Evolutionary conservation across 1,140 invertebrate species (phyloP), one percentile per base, ranked within the genome.

Genomic region (Pteromalus puparum): DNA sequence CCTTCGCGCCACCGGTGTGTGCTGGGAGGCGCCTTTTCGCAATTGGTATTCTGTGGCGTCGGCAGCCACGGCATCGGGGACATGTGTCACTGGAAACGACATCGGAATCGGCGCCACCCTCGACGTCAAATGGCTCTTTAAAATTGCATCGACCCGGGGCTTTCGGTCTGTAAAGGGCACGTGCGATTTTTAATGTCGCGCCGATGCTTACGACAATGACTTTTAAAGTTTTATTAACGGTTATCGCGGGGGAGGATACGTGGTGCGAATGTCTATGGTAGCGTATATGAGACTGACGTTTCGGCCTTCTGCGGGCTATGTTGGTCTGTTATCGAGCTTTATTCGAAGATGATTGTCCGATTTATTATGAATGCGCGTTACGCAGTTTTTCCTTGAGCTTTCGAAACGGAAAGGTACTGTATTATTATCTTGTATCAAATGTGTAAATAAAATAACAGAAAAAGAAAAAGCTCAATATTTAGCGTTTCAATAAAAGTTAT

Each of bases 151-250:
- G 90, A 86, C 78, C 83, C 38, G 13, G 34, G 2, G 21, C 18
- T 26, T 18, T 70, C 13, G 46, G 24, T 61, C 89, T 90, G 91
- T 92, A 92, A 92, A 89, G 84, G 90, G 88, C 92, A 93, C 92
- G 92, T 93, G 92, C 85, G 92, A 89, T 91, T 90, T 93, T 92
- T 92, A 93, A 93, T 92, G 92, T 93, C 86, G 86, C 89, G 85
- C 88, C 89, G 90, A 93, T 91, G 87, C 88, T 91, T 82, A 89
- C 91, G 92, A 92, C 93, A 93, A 93, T 92, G 90, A 89, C 87
- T 90, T 90, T 93, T 90, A 93, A 93, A 92, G 88, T 93, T 93
- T 93, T 92, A 93, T 93, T 90, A 91, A 92, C 89, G 91, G 89
- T 91, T 92, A 92, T 90, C 90, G 88, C 83, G 10, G 84, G 89